phyloP scores from a whole-genome alignment of 2,888 invertebrate species.

The Teleiodes luculella region DNA sequence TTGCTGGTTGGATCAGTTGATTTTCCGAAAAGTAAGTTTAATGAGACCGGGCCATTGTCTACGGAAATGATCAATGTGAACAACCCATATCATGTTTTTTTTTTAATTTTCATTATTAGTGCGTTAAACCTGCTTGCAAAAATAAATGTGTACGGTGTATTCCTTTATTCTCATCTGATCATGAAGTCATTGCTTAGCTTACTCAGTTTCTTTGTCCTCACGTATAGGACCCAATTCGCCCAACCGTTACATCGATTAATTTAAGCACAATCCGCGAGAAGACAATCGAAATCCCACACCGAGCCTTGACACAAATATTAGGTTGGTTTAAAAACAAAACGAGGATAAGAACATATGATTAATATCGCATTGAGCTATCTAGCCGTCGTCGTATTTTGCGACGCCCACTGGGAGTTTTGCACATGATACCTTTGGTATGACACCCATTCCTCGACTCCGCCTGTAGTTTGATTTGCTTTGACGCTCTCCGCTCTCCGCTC shows the following conservation, averaged over 20 bases:
- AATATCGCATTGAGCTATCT: conserved; percentile 27
- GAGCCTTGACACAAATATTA: conserved; percentile 12
- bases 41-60: too few relatives aligned
- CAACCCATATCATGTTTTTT: too few relatives aligned
- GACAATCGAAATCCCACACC: conserved; percentile 12
- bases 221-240: background rate
- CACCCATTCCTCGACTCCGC: background rate
- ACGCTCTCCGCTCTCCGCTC: too few relatives aligned
- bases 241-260: conserved; percentile 6
- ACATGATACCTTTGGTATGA: conserved; percentile 21
- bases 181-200: too few relatives aligned
- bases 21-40: too few relatives aligned
- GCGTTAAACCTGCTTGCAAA: too few relatives aligned
- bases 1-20: too few relatives aligned
- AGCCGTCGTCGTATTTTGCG: conserved; percentile 10
- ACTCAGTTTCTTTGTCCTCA: conserved; percentile 2
- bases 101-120: too few relatives aligned
- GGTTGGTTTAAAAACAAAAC: conserved; percentile 9
- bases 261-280: background rate
- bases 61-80: too few relatives aligned
- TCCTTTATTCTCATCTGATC: too few relatives aligned
- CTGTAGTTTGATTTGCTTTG: background rate
- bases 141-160: too few relatives aligned
- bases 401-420: conserved; percentile 34
- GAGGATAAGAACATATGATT: conserved; percentile 26